Percentiles rank a stretch among this genome's conserved stretches.
phyloP scores from a whole-genome alignment of 2,113 vertebrate genomes.

The Protobothrops flavoviridis region DNA sequence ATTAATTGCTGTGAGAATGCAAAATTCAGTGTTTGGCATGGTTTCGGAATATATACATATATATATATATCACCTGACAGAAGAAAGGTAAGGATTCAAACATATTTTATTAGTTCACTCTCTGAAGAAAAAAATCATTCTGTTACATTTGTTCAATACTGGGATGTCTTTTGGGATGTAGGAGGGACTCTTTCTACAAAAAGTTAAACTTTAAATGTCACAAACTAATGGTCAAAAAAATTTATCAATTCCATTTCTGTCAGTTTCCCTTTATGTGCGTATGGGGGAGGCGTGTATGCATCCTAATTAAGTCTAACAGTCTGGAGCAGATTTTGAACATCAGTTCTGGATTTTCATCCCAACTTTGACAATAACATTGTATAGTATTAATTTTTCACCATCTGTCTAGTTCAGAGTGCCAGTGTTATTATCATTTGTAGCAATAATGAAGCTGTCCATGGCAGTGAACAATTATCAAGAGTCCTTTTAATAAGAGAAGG shows the following conservation, averaged over 20 bases:
- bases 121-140: neutral
- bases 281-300: neutral
- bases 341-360: slow-evolving; percentile 1
- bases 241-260: neutral
- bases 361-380: neutral
- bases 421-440: neutral
- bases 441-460: neutral
- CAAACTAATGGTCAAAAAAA: neutral
- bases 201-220: neutral
- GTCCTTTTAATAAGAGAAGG: neutral
- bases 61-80: neutral
- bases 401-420: neutral
- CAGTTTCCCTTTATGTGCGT: neutral
- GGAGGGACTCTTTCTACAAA: neutral
- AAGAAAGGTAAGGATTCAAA: neutral
- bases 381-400: neutral
- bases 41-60: neutral
- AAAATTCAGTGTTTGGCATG: neutral
- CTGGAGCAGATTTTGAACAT: neutral
- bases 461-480: neutral
- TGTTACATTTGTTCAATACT: neutral
- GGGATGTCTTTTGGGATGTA: neutral
- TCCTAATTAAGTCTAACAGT: neutral
- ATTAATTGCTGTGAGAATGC: neutral
- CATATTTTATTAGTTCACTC: neutral